These are phyloP conservation scores for Alcedo quadribrachys DNA, from an alignment of 2,797 vertebrate genomes.

Conservation along the genomic window DNA sequence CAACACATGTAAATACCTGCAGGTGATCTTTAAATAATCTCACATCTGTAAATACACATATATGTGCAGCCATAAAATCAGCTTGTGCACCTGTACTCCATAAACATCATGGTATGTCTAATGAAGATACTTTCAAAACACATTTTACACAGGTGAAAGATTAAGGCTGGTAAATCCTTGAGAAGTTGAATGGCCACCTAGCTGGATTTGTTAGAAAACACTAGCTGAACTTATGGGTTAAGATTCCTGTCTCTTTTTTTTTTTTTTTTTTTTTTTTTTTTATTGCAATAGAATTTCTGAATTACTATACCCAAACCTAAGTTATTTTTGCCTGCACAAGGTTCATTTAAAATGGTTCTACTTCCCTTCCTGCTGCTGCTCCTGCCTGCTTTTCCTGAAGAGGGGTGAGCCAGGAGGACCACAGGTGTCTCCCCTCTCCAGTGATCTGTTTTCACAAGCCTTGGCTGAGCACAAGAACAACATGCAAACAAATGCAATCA, in stretches of 20 bases:
- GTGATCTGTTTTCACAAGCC: neutral
- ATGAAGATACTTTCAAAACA: neutral
- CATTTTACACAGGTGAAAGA: neutral
- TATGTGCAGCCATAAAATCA: neutral
- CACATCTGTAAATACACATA: neutral
- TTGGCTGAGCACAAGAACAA: neutral
- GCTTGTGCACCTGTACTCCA: neutral
- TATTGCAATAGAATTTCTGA: too few relatives aligned
- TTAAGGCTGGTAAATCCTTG: neutral
- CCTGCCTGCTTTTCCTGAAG: rapidly evolving
- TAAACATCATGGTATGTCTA: neutral
- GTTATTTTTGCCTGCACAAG: rapidly evolving
- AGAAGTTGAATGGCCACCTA: neutral
- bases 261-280: too few relatives aligned
- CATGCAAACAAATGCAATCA: neutral
- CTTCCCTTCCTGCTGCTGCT: neutral
- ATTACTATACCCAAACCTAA: neutral
- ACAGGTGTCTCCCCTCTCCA: rapidly evolving
- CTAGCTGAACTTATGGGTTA: neutral
- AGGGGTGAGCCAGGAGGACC: neutral
- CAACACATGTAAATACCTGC: neutral
- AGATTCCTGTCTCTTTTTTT: neutral
- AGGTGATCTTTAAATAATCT: neutral
- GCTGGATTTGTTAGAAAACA: neutral
- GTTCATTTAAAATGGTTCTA: neutral